These are phyloP conservation scores for Miichthys miiuy DNA, from an alignment of 2,797 vertebrate genomes.

Conservation along the genomic window DNA sequence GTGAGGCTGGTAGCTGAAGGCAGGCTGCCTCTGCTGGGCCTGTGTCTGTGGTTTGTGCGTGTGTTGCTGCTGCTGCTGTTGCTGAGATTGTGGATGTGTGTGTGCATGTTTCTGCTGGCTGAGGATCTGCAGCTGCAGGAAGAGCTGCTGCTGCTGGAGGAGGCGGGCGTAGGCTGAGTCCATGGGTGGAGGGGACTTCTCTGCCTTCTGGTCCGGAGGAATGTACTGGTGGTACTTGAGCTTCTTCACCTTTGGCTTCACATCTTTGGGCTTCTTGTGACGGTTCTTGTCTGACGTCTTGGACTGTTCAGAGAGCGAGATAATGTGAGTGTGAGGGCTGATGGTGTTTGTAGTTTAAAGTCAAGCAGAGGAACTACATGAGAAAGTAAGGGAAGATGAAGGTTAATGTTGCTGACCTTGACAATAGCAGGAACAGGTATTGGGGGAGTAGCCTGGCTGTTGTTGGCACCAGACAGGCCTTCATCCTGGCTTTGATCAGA, in stretches of 20 bases:
- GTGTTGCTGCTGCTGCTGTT: constrained; percentile 77
- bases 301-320: constrained; percentile 80
- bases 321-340: background rate
- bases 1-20: constrained; percentile 91
- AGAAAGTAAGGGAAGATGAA: background rate
- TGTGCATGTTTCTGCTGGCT: constrained; percentile 95
- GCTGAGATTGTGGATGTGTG: constrained; percentile 77
- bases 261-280: constrained; percentile 98
- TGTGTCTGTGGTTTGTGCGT: constrained; percentile 77
- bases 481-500: constrained; percentile 84
- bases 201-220: constrained; percentile 97
- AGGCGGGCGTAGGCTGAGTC: constrained; percentile 97
- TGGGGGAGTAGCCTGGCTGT: constrained; percentile 79
- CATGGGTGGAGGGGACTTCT: constrained; percentile 98
- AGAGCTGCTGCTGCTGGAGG: constrained; percentile 98
- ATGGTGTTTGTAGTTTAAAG: background rate
- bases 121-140: constrained; percentile 98
- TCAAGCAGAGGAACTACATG: background rate
- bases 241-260: constrained; percentile 99
- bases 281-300: constrained; percentile 95
- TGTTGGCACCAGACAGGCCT: constrained; percentile 80
- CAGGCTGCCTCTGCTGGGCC: constrained; percentile 84
- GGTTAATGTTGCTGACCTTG: constrained; percentile 86
- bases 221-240: constrained; percentile 99
- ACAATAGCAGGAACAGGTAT: constrained; percentile 85